Base-by-base conservation (phyloP, 2,888 invertebrate species). In the Epinotia demarniana region DNA sequence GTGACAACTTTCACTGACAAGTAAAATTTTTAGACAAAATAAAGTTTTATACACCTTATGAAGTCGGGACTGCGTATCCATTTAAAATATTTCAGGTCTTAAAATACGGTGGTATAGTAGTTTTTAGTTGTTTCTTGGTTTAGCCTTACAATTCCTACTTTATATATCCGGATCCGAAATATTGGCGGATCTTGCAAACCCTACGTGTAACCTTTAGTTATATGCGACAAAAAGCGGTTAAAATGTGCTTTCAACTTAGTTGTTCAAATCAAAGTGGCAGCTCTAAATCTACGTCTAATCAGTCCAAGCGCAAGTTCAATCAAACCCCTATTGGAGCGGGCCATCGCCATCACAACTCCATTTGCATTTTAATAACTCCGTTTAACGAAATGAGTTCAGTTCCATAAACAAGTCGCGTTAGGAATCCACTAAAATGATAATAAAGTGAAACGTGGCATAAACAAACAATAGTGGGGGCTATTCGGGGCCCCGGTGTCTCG, bases 351-450 rank as follows among this genome's bases (percentile, higher is more conserved):
- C 61, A 73, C 23, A 71, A 43, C 55, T n/a, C 46, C 43, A 75
- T 75, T 75, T 72, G 67, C 75, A 75, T 75, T 75, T 75, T 72
- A 75, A 75, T 75, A 75, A 62, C 75, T 71, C 61, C 75, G 75
- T 72, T 75, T 72, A 75, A 75, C 67, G 72, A 62, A 75, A 75
- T 67, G 75, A 72, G 75, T 75, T 67, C 72, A 72, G 71, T 75
- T 72, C 72, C 75, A 75, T 75, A 75, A 75, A 75, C 75, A 71
- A 75, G 43, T 66, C 75, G 66, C 66, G 75, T 67, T 67, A 39
- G 61, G 67, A 75, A 72, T 67, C 75, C 75, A 75, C 75, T 75
- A 75, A 75, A 75, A 75, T 39, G 67, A 72, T 75, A 72, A 75
- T 75, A 75, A 75, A 75, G 75, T 72, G 75, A 75, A 75, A 75